Base-by-base conservation (phyloP, 2,888 invertebrate species). In the Spilarctia lutea region DNA sequence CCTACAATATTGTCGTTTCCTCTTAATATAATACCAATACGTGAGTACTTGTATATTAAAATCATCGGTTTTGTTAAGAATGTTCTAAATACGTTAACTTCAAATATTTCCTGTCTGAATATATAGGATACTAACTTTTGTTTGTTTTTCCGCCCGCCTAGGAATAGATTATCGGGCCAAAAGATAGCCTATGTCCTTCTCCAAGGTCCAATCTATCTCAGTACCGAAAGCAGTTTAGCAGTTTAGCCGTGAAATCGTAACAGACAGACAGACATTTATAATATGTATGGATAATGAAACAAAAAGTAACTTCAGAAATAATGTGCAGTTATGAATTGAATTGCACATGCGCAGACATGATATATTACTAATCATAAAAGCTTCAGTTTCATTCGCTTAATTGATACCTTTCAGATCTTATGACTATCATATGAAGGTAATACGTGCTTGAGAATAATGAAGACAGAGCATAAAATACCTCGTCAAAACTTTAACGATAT, bases 291-390 rank as follows among this genome's bases (percentile, higher is more conserved):
- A 39, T 39, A 39, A 39, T 71, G 18, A 52, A 65, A 73, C 68
- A 71, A 13, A 66, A 63, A 30, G 48, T 45, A 33, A 33, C 30
- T 65, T 67, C 60, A 56, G 24, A 35, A 45, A 48, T 20, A 65
- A 24, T 20, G 45, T n/a, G 52, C 52, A 11, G 11, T 72, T 33
- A 24, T 33, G 35, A 45, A 35, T 48, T 27, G 18, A 30, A 66
- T 35, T 73, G 69, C 45, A 67, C 48, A 65, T n/a, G 65, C 48
- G 65, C 68, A 65, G 33, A 39, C 39, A 65, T 45, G 39, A 39
- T 71, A 42, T 60, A 67, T 27, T 45, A 45, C 27, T 30, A 24
- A 68, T 63, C 42, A 63, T 60, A 63, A 60, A 60, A 60, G 60
- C 27, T 45, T 60, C 18, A 39, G 60, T 73, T 33, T 68, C 39